phyloP scores from a whole-genome alignment of 2,888 invertebrate species.

The Monopis laevigella region DNA sequence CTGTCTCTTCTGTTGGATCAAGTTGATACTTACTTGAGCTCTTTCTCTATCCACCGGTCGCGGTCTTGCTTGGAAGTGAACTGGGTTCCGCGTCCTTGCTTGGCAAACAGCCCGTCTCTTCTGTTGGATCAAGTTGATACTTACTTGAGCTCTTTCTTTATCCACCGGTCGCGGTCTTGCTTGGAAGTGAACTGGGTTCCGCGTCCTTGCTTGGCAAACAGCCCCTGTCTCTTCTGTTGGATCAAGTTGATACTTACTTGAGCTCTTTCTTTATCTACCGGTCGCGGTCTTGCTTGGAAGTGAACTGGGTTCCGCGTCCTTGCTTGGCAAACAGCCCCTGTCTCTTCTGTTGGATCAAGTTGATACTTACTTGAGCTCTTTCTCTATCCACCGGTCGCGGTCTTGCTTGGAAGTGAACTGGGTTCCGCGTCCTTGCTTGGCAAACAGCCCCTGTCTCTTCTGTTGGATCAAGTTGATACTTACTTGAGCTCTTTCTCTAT shows the following conservation, averaged over 20 bases:
- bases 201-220: no score
- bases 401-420: conserved; percentile 96
- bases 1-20: conserved; percentile 95
- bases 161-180: no score
- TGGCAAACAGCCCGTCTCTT: conserved; percentile 94
- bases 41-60: conserved; percentile 96
- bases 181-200: no score
- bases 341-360: no score
- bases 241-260: no score
- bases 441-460: conserved; percentile 95
- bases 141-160: no score
- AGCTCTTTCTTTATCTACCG: no score
- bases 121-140: conserved; percentile 95
- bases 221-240: no score
- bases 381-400: conserved; percentile 96
- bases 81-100: conserved; percentile 96
- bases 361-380: conserved; percentile 80
- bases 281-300: no score
- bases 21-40: conserved; percentile 76
- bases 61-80: conserved; percentile 94
- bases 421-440: conserved; percentile 96
- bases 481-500: conserved; percentile 93
- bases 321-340: no score
- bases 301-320: no score
- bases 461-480: conserved; percentile 83